These are phyloP conservation scores for Zaprionus lineosus DNA, from an alignment of 2,888 invertebrate species.

Conservation along the genomic window DNA sequence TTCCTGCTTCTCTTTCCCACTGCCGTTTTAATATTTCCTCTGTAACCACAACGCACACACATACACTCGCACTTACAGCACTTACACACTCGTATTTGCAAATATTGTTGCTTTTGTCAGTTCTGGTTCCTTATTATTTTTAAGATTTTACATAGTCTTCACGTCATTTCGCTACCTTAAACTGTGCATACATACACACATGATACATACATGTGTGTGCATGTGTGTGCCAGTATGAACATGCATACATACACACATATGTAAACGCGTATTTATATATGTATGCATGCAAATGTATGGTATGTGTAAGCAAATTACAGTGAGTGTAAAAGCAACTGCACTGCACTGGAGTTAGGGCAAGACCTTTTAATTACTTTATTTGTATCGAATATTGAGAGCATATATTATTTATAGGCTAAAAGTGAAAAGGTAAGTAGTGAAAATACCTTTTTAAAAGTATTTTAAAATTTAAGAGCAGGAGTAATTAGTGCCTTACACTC, in stretches of 20 bases:
- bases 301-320: conserved; percentile 16
- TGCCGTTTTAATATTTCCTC: conserved; percentile 30
- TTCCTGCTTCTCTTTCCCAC: conserved; percentile 8
- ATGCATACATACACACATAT: not conserved
- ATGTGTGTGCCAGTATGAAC: conserved; percentile 10
- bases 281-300: conserved; percentile 12
- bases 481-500: too few relatives aligned
- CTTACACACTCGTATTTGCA: not conserved
- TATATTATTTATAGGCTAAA: too few relatives aligned
- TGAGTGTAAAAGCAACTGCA: too few relatives aligned
- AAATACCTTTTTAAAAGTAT: too few relatives aligned
- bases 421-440: too few relatives aligned
- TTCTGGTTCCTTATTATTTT: conserved; percentile 72
- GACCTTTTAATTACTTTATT: too few relatives aligned
- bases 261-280: conserved; percentile 2
- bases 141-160: conserved; percentile 59
- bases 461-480: too few relatives aligned
- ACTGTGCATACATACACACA: conserved; percentile 8
- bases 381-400: too few relatives aligned
- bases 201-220: conserved; percentile 21
- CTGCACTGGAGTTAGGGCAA: too few relatives aligned
- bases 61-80: conserved; percentile 1
- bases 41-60: not conserved
- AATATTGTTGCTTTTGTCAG: conserved; percentile 34
- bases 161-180: conserved; percentile 54